Conservation (phyloP, 2,888 invertebrate species). For the Caenorhabditis sp. region DNA sequence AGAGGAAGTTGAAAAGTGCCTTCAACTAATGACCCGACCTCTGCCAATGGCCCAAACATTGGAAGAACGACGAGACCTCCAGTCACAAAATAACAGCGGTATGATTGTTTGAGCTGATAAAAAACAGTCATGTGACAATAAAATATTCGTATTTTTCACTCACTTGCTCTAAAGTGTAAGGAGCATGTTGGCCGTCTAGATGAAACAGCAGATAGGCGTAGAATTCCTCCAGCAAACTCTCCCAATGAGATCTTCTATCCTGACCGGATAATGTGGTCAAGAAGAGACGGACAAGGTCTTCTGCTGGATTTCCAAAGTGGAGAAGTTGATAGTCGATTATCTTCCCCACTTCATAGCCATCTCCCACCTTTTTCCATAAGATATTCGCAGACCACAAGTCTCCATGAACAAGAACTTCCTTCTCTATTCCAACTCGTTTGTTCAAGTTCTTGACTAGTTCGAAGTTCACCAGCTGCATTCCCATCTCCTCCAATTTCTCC, state of each 20-base stretch:
- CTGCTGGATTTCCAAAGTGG: slow-evolving; percentile 61
- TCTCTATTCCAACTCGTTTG: slow-evolving; percentile 13
- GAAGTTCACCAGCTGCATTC: slow-evolving; percentile 25
- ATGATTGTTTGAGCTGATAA: slow-evolving; percentile 54
- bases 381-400: slow-evolving; percentile 61
- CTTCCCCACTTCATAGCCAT: slow-evolving; percentile 2
- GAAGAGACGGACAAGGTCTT: slow-evolving; percentile 62
- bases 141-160: neutral
- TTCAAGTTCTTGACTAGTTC: slow-evolving; percentile 30
- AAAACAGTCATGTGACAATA: neutral
- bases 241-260: slow-evolving; percentile 52
- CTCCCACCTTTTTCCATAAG: slow-evolving; percentile 28
- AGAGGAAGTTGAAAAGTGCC: no score
- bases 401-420: slow-evolving; percentile 49
- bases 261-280: slow-evolving; percentile 51
- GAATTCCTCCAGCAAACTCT: slow-evolving; percentile 51
- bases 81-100: slow-evolving; percentile 18
- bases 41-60: slow-evolving; percentile 45
- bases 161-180: slow-evolving; percentile 61
- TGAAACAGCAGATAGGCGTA: slow-evolving; percentile 50
- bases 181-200: slow-evolving; percentile 18
- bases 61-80: slow-evolving; percentile 39
- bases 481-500: slow-evolving; percentile 22
- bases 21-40: no score
- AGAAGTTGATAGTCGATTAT: slow-evolving; percentile 46